Base-by-base conservation (phyloP, 2,113 vertebrate genomes). In the Equus przewalskii region DNA sequence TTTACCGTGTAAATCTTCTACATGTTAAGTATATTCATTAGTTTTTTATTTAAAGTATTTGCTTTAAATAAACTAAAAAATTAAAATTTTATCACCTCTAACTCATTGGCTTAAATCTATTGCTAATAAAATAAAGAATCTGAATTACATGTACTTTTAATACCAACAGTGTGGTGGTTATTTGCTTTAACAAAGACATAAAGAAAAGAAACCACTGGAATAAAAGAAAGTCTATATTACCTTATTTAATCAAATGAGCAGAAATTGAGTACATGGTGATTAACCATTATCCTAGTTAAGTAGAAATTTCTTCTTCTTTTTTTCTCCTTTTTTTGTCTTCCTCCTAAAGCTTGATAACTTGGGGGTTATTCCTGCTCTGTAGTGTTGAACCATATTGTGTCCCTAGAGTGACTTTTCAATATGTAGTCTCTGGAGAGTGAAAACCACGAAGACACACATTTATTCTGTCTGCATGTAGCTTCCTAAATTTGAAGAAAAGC, bases 1-100 rank as follows among this genome's bases (percentile, higher is more conserved):
- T 78, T 86, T 83, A 15, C 13, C 7, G 9, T 81, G 2, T 46
- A 76, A 76, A 70, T 73, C 33, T 83, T 91, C 46, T 62, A 67
- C 11, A 19, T 79, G n/a, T 58, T 21, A 30, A 90, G 3, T 91
- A 54, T 75, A 67, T 72, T 82, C 1, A 72, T 80, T 6, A 80
- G 75, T 89, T 90, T 92, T 95, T 65, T 72, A 78, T n/a, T 84
- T 54, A 65, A 83, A 49, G 21, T 6, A 54, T 76, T 91, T 82
- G 19, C n/a, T 92, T 94, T 60, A 62, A 76, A 73, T 54, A 65
- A 49, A 72, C 3, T 18, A 51, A 76, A 58, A 36, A 13, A 24
- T 62, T 82, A 18, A 12, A 70, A 62, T 26, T 76, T 85, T 28
- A 11, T 11, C 44, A 33, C 6, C 7, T 72, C 12, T 70, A 92